phyloP scores from a whole-genome alignment of 2,888 invertebrate species.

The Folsomia candida region DNA sequence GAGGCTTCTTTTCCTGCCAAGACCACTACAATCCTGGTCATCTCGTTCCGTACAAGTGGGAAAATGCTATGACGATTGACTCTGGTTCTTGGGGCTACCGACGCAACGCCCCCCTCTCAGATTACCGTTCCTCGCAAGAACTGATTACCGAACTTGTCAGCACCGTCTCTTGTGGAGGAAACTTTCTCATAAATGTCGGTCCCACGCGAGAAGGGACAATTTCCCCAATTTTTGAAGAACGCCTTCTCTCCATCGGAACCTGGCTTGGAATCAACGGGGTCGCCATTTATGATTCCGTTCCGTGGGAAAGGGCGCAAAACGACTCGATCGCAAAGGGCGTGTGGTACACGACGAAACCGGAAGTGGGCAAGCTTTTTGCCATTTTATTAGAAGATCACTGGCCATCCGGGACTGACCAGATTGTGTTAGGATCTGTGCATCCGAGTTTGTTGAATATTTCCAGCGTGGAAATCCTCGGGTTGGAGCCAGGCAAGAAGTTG shows the following conservation, averaged over 20 bases:
- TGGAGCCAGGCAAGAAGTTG: not conserved
- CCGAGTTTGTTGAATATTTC: not conserved
- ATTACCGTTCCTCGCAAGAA: constrained; percentile 52
- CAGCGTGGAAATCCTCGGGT: not conserved
- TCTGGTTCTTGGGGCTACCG: constrained; percentile 55
- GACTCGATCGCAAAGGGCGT: constrained; percentile 67
- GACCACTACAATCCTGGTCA: constrained; percentile 55
- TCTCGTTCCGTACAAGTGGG: constrained; percentile 57
- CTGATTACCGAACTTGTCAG: constrained; percentile 46
- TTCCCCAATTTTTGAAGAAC: constrained; percentile 54
- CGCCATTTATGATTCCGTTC: constrained; percentile 54
- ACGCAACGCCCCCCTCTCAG: constrained; percentile 51
- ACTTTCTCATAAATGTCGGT: constrained; percentile 27
- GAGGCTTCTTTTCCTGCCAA: constrained; percentile 55
- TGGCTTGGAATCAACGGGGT: constrained; percentile 56
- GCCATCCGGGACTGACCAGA: not conserved
- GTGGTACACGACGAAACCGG: constrained; percentile 61
- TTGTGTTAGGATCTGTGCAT: constrained; percentile 7
- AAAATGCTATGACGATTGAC: constrained; percentile 59
- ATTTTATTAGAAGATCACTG: not conserved
- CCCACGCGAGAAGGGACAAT: constrained; percentile 55
- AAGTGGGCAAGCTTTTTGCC: not conserved
- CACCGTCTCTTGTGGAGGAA: constrained; percentile 50
- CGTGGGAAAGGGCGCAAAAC: constrained; percentile 69
- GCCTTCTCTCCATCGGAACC: constrained; percentile 53